Conservation (phyloP, 2,888 invertebrate species). For the Matsumyia berberina region DNA sequence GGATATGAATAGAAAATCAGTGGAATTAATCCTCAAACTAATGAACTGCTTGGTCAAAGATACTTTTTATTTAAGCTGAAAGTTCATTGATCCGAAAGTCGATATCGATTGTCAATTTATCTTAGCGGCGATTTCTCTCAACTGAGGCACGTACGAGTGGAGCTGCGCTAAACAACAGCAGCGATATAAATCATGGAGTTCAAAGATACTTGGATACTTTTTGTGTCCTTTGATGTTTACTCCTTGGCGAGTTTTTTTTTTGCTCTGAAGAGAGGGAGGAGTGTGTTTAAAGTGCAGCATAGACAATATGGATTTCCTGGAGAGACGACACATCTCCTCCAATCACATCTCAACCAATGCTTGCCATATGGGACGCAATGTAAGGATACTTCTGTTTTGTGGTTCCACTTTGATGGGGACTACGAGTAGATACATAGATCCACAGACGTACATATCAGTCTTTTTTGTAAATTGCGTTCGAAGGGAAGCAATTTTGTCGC, state of each 20-base stretch:
- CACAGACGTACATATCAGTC: neutral
- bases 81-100: constrained; percentile 48
- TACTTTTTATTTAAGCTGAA: constrained; percentile 1
- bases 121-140: constrained; percentile 23
- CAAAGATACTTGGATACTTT: constrained; percentile 20
- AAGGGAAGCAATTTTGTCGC: constrained; percentile 69
- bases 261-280: neutral
- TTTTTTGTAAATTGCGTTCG: constrained; percentile 37
- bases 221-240: neutral
- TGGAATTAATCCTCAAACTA: constrained; percentile 20
- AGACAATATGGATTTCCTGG: constrained; percentile 47
- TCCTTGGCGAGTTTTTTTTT: constrained; percentile 47
- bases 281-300: constrained; percentile 33
- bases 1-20: constrained; percentile 18
- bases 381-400: constrained; percentile 33
- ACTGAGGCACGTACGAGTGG: constrained; percentile 52
- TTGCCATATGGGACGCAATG: constrained; percentile 31
- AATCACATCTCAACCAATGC: constrained; percentile 40
- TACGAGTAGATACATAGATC: neutral
- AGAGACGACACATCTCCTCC: constrained; percentile 40
- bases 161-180: constrained; percentile 43
- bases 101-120: constrained; percentile 57
- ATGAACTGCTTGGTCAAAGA: constrained; percentile 44
- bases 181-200: constrained; percentile 51
- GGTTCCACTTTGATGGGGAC: neutral